Evolutionary conservation across 2,113 vertebrate species (phyloP).

Genomic region (Ailurus styani): DNA sequence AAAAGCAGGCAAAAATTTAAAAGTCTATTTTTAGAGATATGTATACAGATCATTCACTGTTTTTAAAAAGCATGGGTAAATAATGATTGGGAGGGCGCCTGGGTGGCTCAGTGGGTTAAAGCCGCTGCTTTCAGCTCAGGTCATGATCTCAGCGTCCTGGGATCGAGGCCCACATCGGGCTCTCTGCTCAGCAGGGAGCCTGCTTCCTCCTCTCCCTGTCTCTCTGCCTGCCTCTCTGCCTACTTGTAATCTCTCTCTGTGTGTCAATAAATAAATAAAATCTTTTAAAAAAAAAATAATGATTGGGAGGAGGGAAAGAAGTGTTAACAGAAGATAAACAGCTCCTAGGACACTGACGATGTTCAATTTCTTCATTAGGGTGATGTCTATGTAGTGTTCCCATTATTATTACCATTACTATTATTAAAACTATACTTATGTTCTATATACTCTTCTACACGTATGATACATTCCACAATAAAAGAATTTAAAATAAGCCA

Average conservation of each 20-base stretch:
- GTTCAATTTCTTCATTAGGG: conserved; percentile 7
- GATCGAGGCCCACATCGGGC: too few relatives aligned
- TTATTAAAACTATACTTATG: not conserved
- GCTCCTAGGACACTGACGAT: not conserved
- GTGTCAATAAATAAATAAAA: too few relatives aligned
- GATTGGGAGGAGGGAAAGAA: not conserved
- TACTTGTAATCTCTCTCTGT: too few relatives aligned
- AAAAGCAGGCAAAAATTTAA: not conserved
- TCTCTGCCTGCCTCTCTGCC: too few relatives aligned
- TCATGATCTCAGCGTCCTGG: too few relatives aligned
- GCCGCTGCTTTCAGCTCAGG: too few relatives aligned
- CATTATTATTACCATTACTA: not conserved
- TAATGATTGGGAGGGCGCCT: not conserved
- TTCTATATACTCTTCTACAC: not conserved
- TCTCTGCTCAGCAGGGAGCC: too few relatives aligned
- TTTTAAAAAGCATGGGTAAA: not conserved
- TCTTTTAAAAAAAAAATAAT: too few relatives aligned
- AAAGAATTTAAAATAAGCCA: not conserved
- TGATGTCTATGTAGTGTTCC: not conserved
- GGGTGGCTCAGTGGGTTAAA: too few relatives aligned
- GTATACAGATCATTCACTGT: not conserved
- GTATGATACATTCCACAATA: not conserved
- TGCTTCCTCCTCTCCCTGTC: too few relatives aligned
- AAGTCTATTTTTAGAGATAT: not conserved
- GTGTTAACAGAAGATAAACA: not conserved